Evolutionary conservation across 2,113 vertebrate genomes (phyloP).

Genomic region (Bos indicus): DNA sequence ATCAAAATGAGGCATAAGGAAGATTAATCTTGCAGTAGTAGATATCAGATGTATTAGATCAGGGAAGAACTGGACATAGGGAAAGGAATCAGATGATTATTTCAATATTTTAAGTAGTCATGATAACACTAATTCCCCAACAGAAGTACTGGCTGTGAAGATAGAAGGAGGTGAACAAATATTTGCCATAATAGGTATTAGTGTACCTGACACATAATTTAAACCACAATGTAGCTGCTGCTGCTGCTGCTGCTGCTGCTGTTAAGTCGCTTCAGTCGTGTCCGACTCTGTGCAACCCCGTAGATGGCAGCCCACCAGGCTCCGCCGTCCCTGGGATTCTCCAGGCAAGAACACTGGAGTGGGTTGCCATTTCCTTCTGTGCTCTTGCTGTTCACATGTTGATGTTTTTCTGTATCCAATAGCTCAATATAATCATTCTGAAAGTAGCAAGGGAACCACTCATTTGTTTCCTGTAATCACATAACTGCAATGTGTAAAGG

Average conservation of each 20-base stretch:
- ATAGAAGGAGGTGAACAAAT: not conserved
- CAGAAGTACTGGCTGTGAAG: not conserved
- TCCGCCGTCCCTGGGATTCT: too few species aligned
- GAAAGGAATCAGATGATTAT: not conserved
- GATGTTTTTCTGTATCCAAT: not conserved
- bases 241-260: too few species aligned
- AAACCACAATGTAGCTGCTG: not conserved
- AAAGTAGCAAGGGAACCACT: not conserved
- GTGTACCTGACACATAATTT: not conserved
- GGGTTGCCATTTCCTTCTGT: too few species aligned
- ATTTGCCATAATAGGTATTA: not conserved
- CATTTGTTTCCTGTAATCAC: constrained; percentile 26
- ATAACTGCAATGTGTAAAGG: not conserved
- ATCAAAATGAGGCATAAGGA: not conserved
- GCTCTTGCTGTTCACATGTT: not conserved
- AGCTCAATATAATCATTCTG: not conserved
- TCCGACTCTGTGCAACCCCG: too few species aligned
- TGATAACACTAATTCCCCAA: not conserved
- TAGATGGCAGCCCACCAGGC: too few species aligned
- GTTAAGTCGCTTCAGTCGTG: too few species aligned
- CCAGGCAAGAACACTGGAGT: too few species aligned
- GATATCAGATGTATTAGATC: not conserved
- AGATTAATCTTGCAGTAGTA: not conserved
- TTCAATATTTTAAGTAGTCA: not conserved
- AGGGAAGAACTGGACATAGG: not conserved